Base-by-base conservation (phyloP, 2,888 invertebrate genomes). In the Mesorhabditis sp. region DNA sequence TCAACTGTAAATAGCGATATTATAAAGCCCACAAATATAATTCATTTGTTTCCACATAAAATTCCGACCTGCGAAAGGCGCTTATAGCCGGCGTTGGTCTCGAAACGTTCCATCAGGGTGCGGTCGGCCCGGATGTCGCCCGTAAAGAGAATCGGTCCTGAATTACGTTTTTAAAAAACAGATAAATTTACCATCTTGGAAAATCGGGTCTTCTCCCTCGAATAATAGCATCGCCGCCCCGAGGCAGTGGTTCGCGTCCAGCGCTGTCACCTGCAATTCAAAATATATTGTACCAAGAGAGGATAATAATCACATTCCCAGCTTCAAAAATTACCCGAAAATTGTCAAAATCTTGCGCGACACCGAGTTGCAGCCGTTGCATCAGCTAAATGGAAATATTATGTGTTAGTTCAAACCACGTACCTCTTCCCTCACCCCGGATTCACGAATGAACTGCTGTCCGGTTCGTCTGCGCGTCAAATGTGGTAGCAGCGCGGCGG, bases 221-320 rank as follows among this genome's bases (percentile, higher is more conserved):
- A 50, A 50, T 10, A 13, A 50, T n/a, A 50, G n/a, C 58, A 50
- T 50, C 10, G 58, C 58, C 7, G 58, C 7, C n/a, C 58, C 58
- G n/a, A n/a, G 58, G n/a, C 58, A 50, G n/a, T 50, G 58, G n/a
- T 50, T 50, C 58, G 58, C 58, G n/a, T 50, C 58, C n/a, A 50
- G n/a, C n/a, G n/a, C 7, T 13, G 58, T 50, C 10, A 50, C n/a
- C 58, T 50, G n/a, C 28, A 28, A 28, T 28, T 28, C 28, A 28
- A 28, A 28, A 28, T 28, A 28, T 28, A 28, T 28, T 28, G 28
- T 28, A 28, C 28, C 28, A 28, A 28, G 28, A 28, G 28, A 2
- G 28, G 2, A 28, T 28, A 50, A 50, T n/a, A 50, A 50, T 10
- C 58, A 50, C 10, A 13, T 50, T 50, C n/a, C n/a, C n/a, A 50